Evolutionary conservation across 2,797 vertebrate species (phyloP).

Genomic region (Epinephelus malabaricus): DNA sequence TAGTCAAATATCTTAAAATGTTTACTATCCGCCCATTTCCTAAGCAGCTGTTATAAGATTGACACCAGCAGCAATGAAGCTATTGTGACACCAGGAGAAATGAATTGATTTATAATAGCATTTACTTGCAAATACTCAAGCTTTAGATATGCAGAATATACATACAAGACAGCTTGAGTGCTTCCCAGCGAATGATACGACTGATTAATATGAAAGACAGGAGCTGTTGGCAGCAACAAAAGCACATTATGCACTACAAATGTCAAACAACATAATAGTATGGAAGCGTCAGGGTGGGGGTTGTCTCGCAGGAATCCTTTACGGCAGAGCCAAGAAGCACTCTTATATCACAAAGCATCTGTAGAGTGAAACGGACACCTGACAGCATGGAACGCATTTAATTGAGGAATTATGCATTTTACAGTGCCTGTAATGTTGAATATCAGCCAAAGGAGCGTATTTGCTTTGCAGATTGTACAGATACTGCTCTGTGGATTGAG

Average conservation of each 20-base stretch:
- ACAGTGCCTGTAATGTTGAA: background rate
- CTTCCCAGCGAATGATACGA: constrained; percentile 38
- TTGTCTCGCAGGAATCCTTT: constrained; percentile 24
- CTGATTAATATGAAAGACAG: constrained; percentile 55
- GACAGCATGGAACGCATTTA: constrained; percentile 12
- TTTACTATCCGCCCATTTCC: constrained; percentile 20
- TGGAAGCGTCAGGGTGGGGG: constrained; percentile 18
- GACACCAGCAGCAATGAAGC: constrained; percentile 32
- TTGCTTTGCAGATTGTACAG: constrained; percentile 52
- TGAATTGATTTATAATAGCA: constrained; percentile 43
- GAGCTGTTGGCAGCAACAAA: constrained; percentile 55
- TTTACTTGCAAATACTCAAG: constrained; percentile 42
- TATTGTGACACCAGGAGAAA: constrained; percentile 35
- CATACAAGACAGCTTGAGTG: constrained; percentile 43
- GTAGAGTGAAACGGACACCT: constrained; percentile 31
- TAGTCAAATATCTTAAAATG: constrained; percentile 1
- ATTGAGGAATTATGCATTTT: constrained; percentile 32
- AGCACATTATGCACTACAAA: constrained; percentile 57
- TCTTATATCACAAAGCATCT: constrained; percentile 28
- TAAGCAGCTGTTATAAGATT: constrained; percentile 22
- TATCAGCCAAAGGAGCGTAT: constrained; percentile 31
- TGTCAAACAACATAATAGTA: constrained; percentile 60
- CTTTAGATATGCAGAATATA: constrained; percentile 51
- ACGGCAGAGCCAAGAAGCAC: constrained; percentile 28
- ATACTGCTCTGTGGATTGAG: constrained; percentile 39